Evolutionary conservation across 1,140 invertebrate genomes (phyloP), one percentile per base, ranked within the genome.

Genomic region (Drosophila punjabiensis): DNA sequence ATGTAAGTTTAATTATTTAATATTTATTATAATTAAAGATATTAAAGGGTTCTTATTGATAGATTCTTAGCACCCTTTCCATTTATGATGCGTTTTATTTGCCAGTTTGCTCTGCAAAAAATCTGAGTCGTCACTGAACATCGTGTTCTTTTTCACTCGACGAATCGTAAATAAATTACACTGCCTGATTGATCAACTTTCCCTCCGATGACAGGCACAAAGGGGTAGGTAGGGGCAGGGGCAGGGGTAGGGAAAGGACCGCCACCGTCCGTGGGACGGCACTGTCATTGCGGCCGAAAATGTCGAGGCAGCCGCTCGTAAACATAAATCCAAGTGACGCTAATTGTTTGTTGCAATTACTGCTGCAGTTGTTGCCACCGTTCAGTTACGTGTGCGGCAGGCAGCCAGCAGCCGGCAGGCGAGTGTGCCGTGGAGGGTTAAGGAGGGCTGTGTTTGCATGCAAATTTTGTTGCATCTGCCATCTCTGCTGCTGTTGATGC

Each of bases 341-440:
- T 89, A 89, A 89, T 89, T 89, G 85, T 89, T 89, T 89, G 86
- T 89, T 90, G 82, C 85, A 89, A 89, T 89, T 89, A 89, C 85
- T 90, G 79, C 86, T 69, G 82, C 85, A 82, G 86, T 71, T 76
- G 70, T 66, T 85, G 81, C 81, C 78, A 78, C 67, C 61, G 64
- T 78, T 61, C 80, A 61, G 68, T 37, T 87, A 87, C 82, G 80
- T 86, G 80, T 86, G 83, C 65, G 55, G 68, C 45, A 50, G 62
- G 47, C 61, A 52, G 66, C 41, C 53, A 18, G 14, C 28, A 45
- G 71, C 41, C 11, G 43, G 45, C 60, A 59, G 50, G 18, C 43
- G 18, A 45, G 32, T 8, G 41, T 53, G 28, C 52, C 28, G 37
- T 37, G 32, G 41, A 33, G 59, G 50, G 32, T 45, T 24, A 53